phyloP scores from a whole-genome alignment of 1,140 invertebrate genomes.

The Daktulosphaira vitifoliae region DNA sequence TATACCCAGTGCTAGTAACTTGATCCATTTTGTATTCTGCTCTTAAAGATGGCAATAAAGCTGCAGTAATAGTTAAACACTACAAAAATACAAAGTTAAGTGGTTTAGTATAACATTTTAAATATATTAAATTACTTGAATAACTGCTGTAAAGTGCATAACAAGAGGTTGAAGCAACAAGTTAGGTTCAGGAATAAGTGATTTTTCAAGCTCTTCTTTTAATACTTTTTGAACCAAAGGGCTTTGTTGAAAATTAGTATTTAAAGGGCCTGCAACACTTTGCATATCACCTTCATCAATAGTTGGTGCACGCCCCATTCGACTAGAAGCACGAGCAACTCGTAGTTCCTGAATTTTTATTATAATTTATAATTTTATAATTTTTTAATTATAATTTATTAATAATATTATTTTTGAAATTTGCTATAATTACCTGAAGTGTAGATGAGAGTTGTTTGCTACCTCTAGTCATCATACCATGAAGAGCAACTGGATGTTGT shows the following conservation, averaged over 20 bases:
- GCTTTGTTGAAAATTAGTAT: constrained; percentile 46
- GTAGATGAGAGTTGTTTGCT: constrained; percentile 89
- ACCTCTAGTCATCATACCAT: constrained; percentile 93
- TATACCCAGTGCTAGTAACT: constrained; percentile 82
- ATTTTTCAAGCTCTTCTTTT: constrained; percentile 36
- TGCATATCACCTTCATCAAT: constrained; percentile 47
- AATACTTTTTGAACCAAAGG: constrained; percentile 41
- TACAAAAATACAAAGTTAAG: constrained; percentile 43
- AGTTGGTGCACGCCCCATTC: constrained; percentile 53
- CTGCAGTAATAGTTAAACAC: constrained; percentile 82
- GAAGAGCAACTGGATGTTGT: constrained; percentile 89
- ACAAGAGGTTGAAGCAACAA: constrained; percentile 58
- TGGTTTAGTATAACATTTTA: constrained; percentile 10
- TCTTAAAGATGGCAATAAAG: constrained; percentile 85
- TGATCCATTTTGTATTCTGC: constrained; percentile 95
- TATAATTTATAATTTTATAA: not conserved
- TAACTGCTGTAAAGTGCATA: constrained; percentile 59
- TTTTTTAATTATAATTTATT: not conserved
- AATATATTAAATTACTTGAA: constrained; percentile 37
- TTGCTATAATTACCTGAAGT: constrained; percentile 52
- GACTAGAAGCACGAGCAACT: constrained; percentile 65
- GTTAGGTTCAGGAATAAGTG: constrained; percentile 40
- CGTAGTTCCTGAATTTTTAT: constrained; percentile 53
- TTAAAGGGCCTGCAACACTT: constrained; percentile 41
- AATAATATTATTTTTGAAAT: not conserved